Base-by-base conservation (phyloP, 2,113 vertebrate genomes). In the Dendropsophus ebraccatus region DNA sequence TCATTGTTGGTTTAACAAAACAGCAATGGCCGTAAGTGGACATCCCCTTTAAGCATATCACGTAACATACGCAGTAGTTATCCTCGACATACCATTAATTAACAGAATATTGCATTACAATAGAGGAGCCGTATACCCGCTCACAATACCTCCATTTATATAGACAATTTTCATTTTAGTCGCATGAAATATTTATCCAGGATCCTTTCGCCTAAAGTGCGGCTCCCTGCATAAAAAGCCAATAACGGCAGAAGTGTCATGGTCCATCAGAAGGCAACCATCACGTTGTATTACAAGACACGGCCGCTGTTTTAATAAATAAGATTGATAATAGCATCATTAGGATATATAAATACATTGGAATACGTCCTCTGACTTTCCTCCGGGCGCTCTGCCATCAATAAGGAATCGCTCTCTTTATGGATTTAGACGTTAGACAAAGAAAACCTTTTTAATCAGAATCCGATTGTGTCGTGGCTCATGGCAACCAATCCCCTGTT, bases 251-350 rank as follows among this genome's bases (percentile, higher is more conserved):
- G 67, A 70, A 11, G 41, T 70, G 67, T 70, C 67, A 70, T 0
- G 35, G 32, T 70, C 32, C 35, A 41, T 41, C 67, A 70, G 67
- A 35, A 70, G 67, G 16, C 35, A n/a, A 19, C 14, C 35, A 12
- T 70, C 32, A 41, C 5, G 32, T 37, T 70, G 67, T 41, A 70
- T 23, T 70, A 70, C 67, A 41, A 21, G 67, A 32, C 35, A 35
- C 19, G 35, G 6, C 67, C 19, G 32, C 32, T 1, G 67, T 23
- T 70, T 70, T 70, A 70, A 70, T 70, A 41, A 70, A 70, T 70
- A 37, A 37, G 67, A 41, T 41, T 70, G 67, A 70, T 70, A 70
- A 70, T 70, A 41, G 35, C 10, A 14, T 41, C 67, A 70, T 70
- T 41, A 41, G 19, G 32, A 70, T 11, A 37, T 17, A 70, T 70